Evolutionary conservation across 2,888 invertebrate genomes (phyloP), one percentile per base, ranked within the genome.

Genomic region (Eupithecia abbreviata): DNA sequence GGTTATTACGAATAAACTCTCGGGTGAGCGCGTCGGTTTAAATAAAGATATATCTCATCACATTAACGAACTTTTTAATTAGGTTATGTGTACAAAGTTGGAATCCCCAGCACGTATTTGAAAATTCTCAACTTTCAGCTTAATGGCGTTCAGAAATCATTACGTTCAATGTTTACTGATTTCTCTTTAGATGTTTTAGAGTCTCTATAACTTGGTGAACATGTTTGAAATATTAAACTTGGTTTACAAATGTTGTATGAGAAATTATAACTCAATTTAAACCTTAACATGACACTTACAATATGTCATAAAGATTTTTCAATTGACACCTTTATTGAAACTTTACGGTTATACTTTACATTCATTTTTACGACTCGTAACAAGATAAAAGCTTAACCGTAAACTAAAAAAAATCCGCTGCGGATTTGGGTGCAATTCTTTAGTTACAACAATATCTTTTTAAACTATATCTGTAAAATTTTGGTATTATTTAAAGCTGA

Each of bases 261-360:
- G 62, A 62, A 62, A 62, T 30, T 41, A 66, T 66, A 66, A 42
- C 66, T 66, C 72, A 76, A 80, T 77, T 77, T 78, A 66, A 75
- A 72, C 72, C 71, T 75, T 67, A 73, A 83, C 81, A 82, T 81
- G 81, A 81, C 79, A 83, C n/a, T 7, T 82, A 83, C 83, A 77
- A 82, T 82, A 84, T 85, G 85, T 87, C 51, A 15, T 51, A 55
- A 85, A 87, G 85, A 88, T 87, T 69, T 43, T 72, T 85, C 85
- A 84, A 85, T 84, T 86, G 84, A 85, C 83, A 85, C 83, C 84
- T 85, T 88, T 87, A 90, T 89, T 87, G 87, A 88, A 86, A 88
- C 89, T 89, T 89, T 89, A 90, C 89, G 89, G 86, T 88, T 90
- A 90, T 89, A 86, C 85, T 86, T 82, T 79, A 80, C 85, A 88